A percentile compares a stretch with the other conserved stretches of the same genome.
Conservation (phyloP, 2,797 vertebrate species). For the Numenius phaeopus region DNA sequence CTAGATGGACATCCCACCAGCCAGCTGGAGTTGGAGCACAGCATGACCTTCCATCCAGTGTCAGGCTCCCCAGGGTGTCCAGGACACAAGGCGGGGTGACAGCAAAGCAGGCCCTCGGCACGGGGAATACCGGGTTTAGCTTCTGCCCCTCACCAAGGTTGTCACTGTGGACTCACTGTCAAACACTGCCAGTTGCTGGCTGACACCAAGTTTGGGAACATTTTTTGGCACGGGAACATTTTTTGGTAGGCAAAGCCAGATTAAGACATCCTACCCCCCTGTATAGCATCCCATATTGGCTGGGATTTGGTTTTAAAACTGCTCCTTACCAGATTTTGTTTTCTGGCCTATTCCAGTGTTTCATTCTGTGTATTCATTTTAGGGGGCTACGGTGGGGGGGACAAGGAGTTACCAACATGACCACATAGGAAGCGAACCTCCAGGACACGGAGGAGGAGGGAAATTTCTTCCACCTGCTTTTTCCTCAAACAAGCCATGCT, state of each 20-base stretch:
- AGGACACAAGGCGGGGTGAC: background rate
- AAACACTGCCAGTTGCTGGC: background rate
- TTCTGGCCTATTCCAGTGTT: background rate
- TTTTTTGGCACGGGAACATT: background rate
- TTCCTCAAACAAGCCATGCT: background rate
- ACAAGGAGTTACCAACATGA: background rate
- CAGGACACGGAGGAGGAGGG: background rate
- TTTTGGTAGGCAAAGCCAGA: background rate
- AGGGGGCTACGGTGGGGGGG: fast-evolving
- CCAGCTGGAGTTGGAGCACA: background rate
- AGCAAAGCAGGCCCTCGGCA: background rate
- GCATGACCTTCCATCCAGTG: background rate
- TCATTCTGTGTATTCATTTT: background rate
- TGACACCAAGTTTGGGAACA: background rate
- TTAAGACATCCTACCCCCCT: background rate
- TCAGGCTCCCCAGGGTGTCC: fast-evolving
- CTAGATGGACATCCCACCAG: background rate
- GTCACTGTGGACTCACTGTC: background rate
- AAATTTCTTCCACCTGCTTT: background rate
- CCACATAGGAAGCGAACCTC: background rate
- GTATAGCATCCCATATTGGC: background rate
- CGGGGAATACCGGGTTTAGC: background rate
- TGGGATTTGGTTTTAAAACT: background rate
- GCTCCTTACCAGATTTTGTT: background rate
- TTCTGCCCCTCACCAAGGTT: background rate